Percentiles rank a stretch among this genome's conserved stretches.
Evolutionary conservation across 2,888 invertebrate species (phyloP).

Genomic region (Stenotaenia linearis): DNA sequence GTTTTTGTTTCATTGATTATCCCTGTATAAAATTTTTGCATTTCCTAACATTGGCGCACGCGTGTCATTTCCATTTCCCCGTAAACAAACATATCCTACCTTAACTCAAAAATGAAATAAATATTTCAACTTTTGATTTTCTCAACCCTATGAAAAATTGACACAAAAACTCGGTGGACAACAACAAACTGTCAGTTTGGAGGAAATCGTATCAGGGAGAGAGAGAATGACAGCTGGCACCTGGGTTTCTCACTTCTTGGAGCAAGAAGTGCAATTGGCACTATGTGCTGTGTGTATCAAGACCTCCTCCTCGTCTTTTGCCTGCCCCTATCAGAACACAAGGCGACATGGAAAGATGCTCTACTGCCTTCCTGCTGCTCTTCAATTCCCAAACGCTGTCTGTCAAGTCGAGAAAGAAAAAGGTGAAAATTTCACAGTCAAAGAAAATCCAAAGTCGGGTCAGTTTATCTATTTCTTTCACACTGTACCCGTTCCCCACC

Average conservation of each 20-base stretch:
- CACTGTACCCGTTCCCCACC: neutral
- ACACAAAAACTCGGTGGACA: neutral
- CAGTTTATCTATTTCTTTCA: neutral
- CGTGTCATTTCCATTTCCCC: no score
- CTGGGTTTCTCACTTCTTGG: neutral
- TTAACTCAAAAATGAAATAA: no score
- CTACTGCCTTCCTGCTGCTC: neutral
- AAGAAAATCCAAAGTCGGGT: constrained; percentile 5
- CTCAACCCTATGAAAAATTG: neutral
- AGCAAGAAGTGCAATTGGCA: neutral
- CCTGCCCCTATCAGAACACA: neutral
- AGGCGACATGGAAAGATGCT: neutral
- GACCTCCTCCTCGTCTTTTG: neutral
- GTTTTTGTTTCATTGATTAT: no score
- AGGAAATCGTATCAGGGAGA: neutral
- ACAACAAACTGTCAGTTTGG: neutral
- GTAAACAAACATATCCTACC: no score
- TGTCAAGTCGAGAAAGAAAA: neutral
- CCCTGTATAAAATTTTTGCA: no score
- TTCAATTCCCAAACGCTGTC: constrained; percentile 13
- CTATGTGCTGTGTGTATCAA: neutral
- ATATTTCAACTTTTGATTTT: no score
- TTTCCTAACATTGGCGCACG: no score
- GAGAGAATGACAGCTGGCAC: constrained; percentile 7
- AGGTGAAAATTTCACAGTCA: constrained; percentile 10